Evolutionary conservation across 64 coral and sea anemone genomes (phyloP), one percentile per base, ranked within the genome.

Genomic region (Astreopora myriophthalma): DNA sequence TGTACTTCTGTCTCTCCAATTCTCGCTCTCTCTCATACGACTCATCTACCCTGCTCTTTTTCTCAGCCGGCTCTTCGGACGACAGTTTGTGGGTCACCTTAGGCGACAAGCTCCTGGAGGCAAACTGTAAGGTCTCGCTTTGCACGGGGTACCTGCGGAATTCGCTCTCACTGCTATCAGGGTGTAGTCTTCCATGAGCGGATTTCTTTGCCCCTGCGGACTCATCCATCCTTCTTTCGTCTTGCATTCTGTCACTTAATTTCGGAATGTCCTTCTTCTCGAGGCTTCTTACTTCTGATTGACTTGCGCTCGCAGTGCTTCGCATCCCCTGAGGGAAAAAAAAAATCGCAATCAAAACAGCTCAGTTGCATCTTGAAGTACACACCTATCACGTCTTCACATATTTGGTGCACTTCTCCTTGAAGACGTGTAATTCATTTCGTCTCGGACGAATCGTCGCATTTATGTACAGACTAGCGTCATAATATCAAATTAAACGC

Each of bases 61-160:
- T 92, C 70, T 92, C 90, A 55, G 70, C 69, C 0, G 90, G 90
- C 20, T 91, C 89, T 5, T 91, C 89, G 9, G 57, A 5, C 6
- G 32, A 57, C 16, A 60, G 79, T 38, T 83, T 83, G 31, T 63
- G 32, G 2, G n/a, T 24, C 57, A 83, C 34, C 22, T 83, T 83
- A 14, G 79, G 79, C 22, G 79, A 65, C n/a, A 34, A 5, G 33
- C 57, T 35, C n/a, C 34, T 62, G 32, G 79, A 83, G 19, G 20
- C 3, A 39, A 36, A 83, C 11, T 32, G 44, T 29, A 52, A 51
- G 16, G 40, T 23, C 6, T 57, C 79, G 23, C 33, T 37, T 27
- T 83, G 30, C 14, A 32, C 49, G 20, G 31, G 20, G 34, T 25
- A 83, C 33, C 79, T 34, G 19, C 57, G 79, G 8, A 83, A 83